Evolutionary conservation across 2,888 invertebrate genomes (phyloP), one percentile per base, ranked within the genome.

Genomic region (Dynastes grantii): DNA sequence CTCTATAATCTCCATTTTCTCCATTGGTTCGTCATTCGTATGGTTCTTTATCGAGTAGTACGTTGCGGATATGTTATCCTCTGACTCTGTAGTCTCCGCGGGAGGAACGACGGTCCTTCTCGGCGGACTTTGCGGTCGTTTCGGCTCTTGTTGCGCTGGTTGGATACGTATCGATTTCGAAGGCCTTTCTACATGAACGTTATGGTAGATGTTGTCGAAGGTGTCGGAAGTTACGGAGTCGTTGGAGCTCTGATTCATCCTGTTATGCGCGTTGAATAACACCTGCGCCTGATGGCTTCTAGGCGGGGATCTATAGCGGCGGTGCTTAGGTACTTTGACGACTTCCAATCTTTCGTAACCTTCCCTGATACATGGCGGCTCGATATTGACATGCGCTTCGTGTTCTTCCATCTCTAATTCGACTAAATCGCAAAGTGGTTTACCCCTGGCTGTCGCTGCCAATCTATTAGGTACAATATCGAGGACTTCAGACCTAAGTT

Each of bases 171-270:
- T 49, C 58, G 58, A 45, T 61, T 75, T 75, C 13, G 11, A 1
- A 0, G 61, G 73, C 5, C 61, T 75, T 3, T 61, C 61, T 13
- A 13, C 22, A 1, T 29, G 9, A 49, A 9, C 67, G 27, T n/a
- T 3, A 51, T 29, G 49, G 13, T 37, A 40, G 6, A 51, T 4
- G 29, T 51, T 29, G 1, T 49, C 68, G 45, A 51, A 16, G 45
- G 22, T 13, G 1, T 58, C 40, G 1, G 73, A 75, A 9, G 2
- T 22, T 11, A 75, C 29, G 1, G 73, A 63, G 4, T 75, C 73
- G 61, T 75, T 75, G 8, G 73, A 75, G 4, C 40, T 75, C 5
- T 61, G 73, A 45, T 49, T 27, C 61, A 45, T 58, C 13, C 53
- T 40, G 27, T 61, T 49, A 16, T 8, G 55, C 16, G 16, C 40